Evolutionary conservation across 2,113 vertebrate species (phyloP), one percentile per base, ranked within the genome.

Genomic region (Chaenocephalus aceratus): DNA sequence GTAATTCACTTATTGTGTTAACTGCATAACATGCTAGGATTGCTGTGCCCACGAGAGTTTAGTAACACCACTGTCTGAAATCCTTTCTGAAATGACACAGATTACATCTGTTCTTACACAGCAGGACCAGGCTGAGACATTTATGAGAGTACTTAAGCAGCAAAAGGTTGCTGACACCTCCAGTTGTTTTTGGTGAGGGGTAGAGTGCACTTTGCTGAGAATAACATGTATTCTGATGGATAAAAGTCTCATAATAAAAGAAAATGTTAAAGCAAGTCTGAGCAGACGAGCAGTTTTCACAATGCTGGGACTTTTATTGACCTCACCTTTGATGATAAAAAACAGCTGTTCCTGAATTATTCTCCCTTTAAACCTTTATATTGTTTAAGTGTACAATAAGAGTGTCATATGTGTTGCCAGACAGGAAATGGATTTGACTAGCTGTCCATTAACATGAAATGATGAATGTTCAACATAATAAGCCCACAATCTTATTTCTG

Each of bases 371-470:
- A 72, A 76, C 64, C 51, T 51, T 44, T n/a, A 36, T 30, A 21
- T 75, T 12, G 3, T n/a, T 7, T 11, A 61, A 67, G 23, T 52
- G 21, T 59, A 58, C 21, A 51, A n/a, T n/a, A 6, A 79, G 60
- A 51, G 26, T 61, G 61, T 15, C 41, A 54, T n/a, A 41, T 30
- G 48, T 73, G 79, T 49, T 76, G 13, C 15, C 13, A 60, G 45
- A 52, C 44, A 71, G 64, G 21, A 58, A 41, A 18, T 30, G 61
- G 78, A 61, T 71, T 52, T 59, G 61, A 69, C 80, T 72, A 21
- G 30, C 16, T 72, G 60, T 73, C 82, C 80, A 81, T 89, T 83
- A 86, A 87, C 62, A 79, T 66, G 57, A 34, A 69, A 63, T 77
- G 46, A 79, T 79, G 41, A 72, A 75, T 75, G 70, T 63, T 60